Conservation (phyloP, 1,140 invertebrate genomes). For the Andricus grossulariae region DNA sequence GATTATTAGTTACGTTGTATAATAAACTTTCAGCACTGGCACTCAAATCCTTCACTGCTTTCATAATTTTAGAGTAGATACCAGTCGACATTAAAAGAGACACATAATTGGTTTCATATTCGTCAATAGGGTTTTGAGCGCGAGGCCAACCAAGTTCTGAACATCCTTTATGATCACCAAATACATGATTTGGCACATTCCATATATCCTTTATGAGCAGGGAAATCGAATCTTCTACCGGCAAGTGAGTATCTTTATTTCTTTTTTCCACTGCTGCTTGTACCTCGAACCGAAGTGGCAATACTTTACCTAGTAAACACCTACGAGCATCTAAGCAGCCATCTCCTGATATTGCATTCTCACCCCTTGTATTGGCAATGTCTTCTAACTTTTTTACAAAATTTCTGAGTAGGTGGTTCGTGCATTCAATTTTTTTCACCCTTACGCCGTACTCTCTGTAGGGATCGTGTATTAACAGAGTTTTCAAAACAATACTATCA, state of each 20-base stretch:
- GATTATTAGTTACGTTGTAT: slow-evolving; percentile 66
- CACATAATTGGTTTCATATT: slow-evolving; percentile 46
- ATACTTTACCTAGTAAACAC: slow-evolving; percentile 42
- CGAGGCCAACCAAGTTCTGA: slow-evolving; percentile 51
- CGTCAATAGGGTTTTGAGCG: slow-evolving; percentile 23
- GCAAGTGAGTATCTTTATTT: slow-evolving; percentile 30
- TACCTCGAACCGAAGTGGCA: slow-evolving; percentile 44
- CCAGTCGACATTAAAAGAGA: slow-evolving; percentile 45
- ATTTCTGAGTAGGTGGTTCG: slow-evolving; percentile 62
- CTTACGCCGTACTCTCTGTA: slow-evolving; percentile 53
- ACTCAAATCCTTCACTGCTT: slow-evolving; percentile 40
- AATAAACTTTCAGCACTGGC: slow-evolving; percentile 57
- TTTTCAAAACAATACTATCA: slow-evolving; percentile 66
- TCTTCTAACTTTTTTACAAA: slow-evolving; percentile 50
- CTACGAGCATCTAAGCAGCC: slow-evolving; percentile 30
- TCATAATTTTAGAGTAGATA: slow-evolving; percentile 38
- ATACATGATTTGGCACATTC: slow-evolving; percentile 62
- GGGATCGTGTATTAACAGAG: slow-evolving; percentile 55
- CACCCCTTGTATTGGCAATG: slow-evolving; percentile 28
- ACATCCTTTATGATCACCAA: slow-evolving; percentile 64
- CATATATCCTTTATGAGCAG: slow-evolving; percentile 53
- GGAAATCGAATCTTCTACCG: slow-evolving; percentile 33
- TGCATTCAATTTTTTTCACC: slow-evolving; percentile 68
- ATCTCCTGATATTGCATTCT: neutral
- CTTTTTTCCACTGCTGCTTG: slow-evolving; percentile 37